Evolutionary conservation across 2,888 invertebrate species (phyloP), one percentile per base, ranked within the genome.

Genomic region (Vandiemenella viatica): DNA sequence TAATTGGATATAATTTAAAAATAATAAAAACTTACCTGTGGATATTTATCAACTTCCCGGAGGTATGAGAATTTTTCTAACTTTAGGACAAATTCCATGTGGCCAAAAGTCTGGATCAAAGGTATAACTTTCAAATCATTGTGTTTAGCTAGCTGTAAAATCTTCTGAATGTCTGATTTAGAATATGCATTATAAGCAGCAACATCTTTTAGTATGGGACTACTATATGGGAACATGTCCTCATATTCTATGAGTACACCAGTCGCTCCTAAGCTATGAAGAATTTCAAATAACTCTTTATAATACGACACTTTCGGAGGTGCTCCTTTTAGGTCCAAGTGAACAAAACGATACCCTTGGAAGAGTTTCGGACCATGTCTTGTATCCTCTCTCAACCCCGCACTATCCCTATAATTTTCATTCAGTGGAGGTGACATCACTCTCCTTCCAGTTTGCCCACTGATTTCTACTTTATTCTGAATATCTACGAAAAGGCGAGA

Each of bases 71-170:
- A 85, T 48, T 79, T 69, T 22, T 76, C 64, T 19, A 83, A 68
- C 61, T 90, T 90, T 43, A 90, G 67, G 0, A 80, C 73, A 67
- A 80, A 83, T 63, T 89, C 88, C 67, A 90, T 67, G 62, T 90
- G 89, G 0, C 87, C 89, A 63, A 88, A 88, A 0, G 86, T 85
- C 67, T 87, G 89, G n/a, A 90, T 68, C 45, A 90, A 65, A 0
- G 89, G 89, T 57, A 89, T 83, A 0, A 87, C 68, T 53, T 78
- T 73, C 1, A 90, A 69, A 13, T 76, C 70, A 49, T 73, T 69
- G 17, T 69, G 60, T 21, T 64, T 63, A 1, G 83, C 85, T 50
- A 75, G 54, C 23, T 63, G 56, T 50, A 67, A 60, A 37, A 88
- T 77, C 13, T 61, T 61, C 40, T 59, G 60, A 37, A 78, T 68